Conservation (phyloP, 2,888 invertebrate genomes). For the Scotopteryx bipunctaria region DNA sequence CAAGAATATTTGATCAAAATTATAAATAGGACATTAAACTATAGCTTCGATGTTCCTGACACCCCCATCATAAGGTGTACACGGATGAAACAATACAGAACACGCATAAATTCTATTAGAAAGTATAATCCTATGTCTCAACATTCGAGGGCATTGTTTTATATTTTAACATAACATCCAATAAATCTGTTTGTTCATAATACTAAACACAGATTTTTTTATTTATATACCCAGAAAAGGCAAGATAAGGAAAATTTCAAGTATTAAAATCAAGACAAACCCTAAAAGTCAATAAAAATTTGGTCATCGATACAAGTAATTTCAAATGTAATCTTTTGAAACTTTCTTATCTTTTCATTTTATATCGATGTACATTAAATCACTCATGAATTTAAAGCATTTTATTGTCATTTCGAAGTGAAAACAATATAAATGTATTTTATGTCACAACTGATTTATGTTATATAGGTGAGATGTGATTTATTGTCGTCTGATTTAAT, state of each 20-base stretch:
- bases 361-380: slow-evolving; percentile 71
- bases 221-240: slow-evolving; percentile 17
- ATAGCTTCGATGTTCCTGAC: slow-evolving; percentile 36
- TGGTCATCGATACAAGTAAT: slow-evolving; percentile 59
- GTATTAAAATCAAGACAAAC: slow-evolving; percentile 45
- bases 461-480: slow-evolving; percentile 79
- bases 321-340: slow-evolving; percentile 51
- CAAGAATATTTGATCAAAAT: too few relatives aligned
- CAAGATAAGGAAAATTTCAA: slow-evolving; percentile 31
- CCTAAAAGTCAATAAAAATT: slow-evolving; percentile 58
- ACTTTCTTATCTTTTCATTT: slow-evolving; percentile 53
- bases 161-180: slow-evolving; percentile 6
- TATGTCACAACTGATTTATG: slow-evolving; percentile 78
- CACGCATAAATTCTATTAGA: slow-evolving; percentile 50
- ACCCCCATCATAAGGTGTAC: slow-evolving; percentile 49
- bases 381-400: slow-evolving; percentile 77
- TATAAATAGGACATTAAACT: slow-evolving; percentile 5
- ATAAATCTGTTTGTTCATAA: slow-evolving; percentile 1
- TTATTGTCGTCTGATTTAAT: slow-evolving; percentile 71
- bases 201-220: background rate
- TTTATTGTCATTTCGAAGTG: slow-evolving; percentile 78
- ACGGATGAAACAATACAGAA: slow-evolving; percentile 58
- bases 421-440: slow-evolving; percentile 82
- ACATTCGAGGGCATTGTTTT: slow-evolving; percentile 8
- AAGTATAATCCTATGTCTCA: slow-evolving; percentile 50